Evolutionary conservation across 2,113 vertebrate genomes (phyloP).

Genomic region (Vanacampus margaritifer): DNA sequence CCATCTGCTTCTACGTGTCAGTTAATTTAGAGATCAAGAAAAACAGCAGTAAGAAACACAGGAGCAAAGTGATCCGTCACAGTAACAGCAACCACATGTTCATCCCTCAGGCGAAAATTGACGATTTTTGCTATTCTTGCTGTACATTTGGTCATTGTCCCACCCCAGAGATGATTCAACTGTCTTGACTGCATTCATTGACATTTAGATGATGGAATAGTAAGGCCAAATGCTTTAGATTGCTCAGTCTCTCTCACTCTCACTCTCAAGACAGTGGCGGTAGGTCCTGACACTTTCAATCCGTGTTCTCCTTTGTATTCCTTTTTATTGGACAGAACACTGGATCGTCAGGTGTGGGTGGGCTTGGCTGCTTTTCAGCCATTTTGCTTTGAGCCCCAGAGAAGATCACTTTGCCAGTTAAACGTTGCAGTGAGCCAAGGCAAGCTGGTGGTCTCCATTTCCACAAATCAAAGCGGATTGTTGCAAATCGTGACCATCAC

Average conservation of each 20-base stretch:
- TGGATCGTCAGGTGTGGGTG: conserved; percentile 67
- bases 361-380: conserved; percentile 61
- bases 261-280: conserved; percentile 5
- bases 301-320: conserved; percentile 21
- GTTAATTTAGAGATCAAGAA: conserved; percentile 4
- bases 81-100: conserved; percentile 2
- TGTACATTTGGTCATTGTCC: conserved; percentile 31
- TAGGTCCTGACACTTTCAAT: neutral
- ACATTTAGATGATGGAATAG: conserved; percentile 35
- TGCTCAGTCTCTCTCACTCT: conserved; percentile 23
- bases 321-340: conserved; percentile 38
- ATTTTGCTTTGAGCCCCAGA: conserved; percentile 57
- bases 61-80: neutral
- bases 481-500: conserved; percentile 67
- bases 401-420: conserved; percentile 52
- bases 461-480: conserved; percentile 66
- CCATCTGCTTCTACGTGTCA: neutral
- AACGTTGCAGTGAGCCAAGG: conserved; percentile 57
- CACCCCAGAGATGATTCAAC: conserved; percentile 41
- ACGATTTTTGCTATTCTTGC: neutral
- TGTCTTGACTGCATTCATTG: conserved; percentile 48
- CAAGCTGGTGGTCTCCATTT: conserved; percentile 65
- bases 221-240: neutral
- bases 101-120: neutral
- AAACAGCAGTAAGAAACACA: conserved; percentile 1